Evolutionary conservation across 2,797 vertebrate genomes (phyloP), one percentile per base, ranked within the genome.

Genomic region (Psittacula derbiana): DNA sequence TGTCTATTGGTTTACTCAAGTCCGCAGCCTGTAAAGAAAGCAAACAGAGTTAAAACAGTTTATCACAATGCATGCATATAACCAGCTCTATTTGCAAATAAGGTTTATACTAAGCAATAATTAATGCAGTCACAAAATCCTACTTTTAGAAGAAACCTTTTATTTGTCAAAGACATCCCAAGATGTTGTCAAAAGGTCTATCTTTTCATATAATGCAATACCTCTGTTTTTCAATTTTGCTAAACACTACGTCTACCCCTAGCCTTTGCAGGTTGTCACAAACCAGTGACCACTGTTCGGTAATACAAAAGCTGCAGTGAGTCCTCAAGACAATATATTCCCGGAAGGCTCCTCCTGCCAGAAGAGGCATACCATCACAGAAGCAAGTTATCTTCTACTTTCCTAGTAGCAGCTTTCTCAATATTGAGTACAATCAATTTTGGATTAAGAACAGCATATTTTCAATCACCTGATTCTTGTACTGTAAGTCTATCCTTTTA

Each of bases 1-100:
- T 99, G 98, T 99, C 99, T 98, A 99, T 99, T 65, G 99, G 99
- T 97, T 99, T 99, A 97, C 99, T 99, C 97, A 99, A 97, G 97
- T 99, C 99, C 86, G 99, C 99, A 92, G 99, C 99, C 99, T 99
- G 98, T 82, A 96, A 97, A 97, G 92, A 98, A 93, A 98, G 71
- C 81, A 95, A 95, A 96, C 80, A 95, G 74, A 95, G 91, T 96
- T 95, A 87, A 93, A 82, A 93, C 15, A 91, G 57, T 86, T 95
- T 90, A 86, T 91, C 88, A 88, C 53, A 79, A 41, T 7, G 53
- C 24, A 36, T 43, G 62, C 70, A 75, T 4, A 70, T 9, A 93
- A 78, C 31, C 55, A 80, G 20, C 72, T 64, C 58, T 41, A 66
- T 64, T 44, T 81, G 73, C 74, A 91, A 95, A 31, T 17, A 52